These are phyloP conservation scores for Apodemus speciosus DNA, from an alignment of 2,113 vertebrate species.

Conservation along the genomic window DNA sequence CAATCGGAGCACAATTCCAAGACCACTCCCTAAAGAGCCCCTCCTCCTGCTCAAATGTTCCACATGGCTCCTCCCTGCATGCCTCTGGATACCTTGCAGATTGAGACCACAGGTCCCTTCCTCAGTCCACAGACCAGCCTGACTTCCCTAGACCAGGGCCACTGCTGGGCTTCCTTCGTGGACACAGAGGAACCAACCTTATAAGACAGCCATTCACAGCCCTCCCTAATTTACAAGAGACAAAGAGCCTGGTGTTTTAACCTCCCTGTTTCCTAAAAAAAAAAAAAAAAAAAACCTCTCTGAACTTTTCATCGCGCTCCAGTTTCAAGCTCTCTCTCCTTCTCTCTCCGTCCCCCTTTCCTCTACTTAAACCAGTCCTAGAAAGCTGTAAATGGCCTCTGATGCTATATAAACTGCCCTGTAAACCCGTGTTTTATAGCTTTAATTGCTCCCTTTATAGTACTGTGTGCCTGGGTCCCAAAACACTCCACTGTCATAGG, in stretches of 20 bases:
- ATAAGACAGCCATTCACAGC: background rate
- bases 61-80: accelerated
- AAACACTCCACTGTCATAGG: constrained; percentile 82
- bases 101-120: background rate
- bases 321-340: constrained; percentile 85
- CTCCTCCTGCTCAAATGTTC: background rate
- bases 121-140: background rate
- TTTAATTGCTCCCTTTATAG: constrained; percentile 90
- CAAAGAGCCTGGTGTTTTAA: constrained; percentile 86
- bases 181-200: background rate
- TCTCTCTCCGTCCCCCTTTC: constrained; percentile 37
- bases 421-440: constrained; percentile 89
- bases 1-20: background rate
- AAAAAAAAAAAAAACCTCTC: constrained; percentile 85
- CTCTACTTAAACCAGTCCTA: constrained; percentile 89
- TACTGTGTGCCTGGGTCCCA: constrained; percentile 85
- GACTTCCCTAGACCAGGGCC: background rate
- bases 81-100: background rate
- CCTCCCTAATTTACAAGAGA: constrained; percentile 80
- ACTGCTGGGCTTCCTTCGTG: background rate
- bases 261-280: constrained; percentile 84
- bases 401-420: constrained; percentile 90
- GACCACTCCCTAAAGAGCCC: background rate
- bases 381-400: constrained; percentile 89
- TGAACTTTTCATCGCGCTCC: constrained; percentile 88